phyloP scores from a whole-genome alignment of 2,797 vertebrate genomes.

The Cryptoprocta ferox region DNA sequence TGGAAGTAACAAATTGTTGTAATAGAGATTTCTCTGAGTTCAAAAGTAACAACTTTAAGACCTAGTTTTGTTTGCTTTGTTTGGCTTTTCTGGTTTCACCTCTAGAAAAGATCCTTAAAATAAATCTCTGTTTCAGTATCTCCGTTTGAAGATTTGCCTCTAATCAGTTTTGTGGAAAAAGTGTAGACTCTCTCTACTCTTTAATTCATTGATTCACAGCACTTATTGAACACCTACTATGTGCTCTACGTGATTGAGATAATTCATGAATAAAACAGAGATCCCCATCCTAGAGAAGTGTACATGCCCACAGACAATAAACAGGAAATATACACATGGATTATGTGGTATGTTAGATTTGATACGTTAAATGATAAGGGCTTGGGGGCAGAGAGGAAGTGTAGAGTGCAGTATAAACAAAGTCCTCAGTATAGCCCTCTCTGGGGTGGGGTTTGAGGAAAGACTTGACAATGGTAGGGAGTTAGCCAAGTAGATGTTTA shows the following conservation, averaged over 20 bases:
- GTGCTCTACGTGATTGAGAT: neutral
- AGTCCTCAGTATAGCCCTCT: neutral
- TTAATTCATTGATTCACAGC: neutral
- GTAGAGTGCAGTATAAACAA: neutral
- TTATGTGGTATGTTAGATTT: neutral
- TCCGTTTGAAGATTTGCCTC: neutral
- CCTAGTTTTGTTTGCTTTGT: neutral
- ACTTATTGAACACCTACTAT: neutral
- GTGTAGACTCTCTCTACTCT: neutral
- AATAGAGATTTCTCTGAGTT: conserved; percentile 31
- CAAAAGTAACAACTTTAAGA: neutral
- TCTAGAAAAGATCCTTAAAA: neutral
- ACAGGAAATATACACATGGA: neutral
- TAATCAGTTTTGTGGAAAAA: neutral
- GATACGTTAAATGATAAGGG: neutral
- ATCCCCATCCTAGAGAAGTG: neutral
- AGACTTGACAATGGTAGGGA: neutral
- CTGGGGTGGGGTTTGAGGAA: neutral
- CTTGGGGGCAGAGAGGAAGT: neutral
- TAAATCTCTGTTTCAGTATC: neutral
- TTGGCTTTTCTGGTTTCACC: neutral
- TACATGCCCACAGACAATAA: neutral
- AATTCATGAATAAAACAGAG: neutral
- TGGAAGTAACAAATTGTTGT: conserved; percentile 37
- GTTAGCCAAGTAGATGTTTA: neutral